Percentiles rank a stretch among this genome's conserved stretches.
These are phyloP conservation scores for Salvelinus namaycush DNA, from an alignment of 2,113 vertebrate genomes.

Conservation along the genomic window DNA sequence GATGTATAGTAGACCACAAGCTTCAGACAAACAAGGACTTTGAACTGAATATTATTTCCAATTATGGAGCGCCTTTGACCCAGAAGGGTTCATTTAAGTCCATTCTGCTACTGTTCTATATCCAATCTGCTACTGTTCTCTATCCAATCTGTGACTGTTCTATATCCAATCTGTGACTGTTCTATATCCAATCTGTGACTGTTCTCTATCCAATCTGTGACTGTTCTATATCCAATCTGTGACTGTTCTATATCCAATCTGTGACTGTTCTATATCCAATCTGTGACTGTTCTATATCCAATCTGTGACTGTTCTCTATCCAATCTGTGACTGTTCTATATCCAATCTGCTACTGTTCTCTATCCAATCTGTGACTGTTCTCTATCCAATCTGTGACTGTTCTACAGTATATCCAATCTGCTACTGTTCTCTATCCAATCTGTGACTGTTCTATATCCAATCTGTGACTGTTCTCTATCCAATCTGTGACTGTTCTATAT, in stretches of 20 bases:
- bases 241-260: not conserved
- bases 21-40: not conserved
- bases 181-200: not conserved
- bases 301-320: no score
- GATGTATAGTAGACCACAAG: not conserved
- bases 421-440: no score
- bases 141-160: not conserved
- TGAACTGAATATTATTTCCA: not conserved
- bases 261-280: not conserved
- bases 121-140: not conserved
- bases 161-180: no score
- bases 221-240: no score
- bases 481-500: not conserved
- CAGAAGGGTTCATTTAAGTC: not conserved
- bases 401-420: no score
- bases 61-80: not conserved
- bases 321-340: not conserved
- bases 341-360: not conserved
- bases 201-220: not conserved
- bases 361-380: not conserved
- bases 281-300: not conserved
- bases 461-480: not conserved
- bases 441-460: not conserved
- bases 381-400: no score
- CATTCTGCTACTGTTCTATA: not conserved